Percentiles rank a stretch among this genome's conserved stretches.
Conservation (phyloP, 2,113 vertebrate species). For the Pomatorhinus ruficollis region DNA sequence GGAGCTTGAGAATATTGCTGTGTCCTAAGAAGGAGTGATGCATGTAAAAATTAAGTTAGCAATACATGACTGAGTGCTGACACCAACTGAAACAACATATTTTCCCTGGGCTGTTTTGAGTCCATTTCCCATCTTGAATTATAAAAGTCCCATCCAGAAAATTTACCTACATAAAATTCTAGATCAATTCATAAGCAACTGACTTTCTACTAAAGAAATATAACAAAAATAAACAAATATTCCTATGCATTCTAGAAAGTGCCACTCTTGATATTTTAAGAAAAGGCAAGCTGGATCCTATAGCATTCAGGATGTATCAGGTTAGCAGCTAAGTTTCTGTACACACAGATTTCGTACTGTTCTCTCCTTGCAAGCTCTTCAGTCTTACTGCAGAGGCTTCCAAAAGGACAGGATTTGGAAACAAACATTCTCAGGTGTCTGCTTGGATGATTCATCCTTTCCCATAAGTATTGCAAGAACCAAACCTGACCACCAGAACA, state of each 20-base stretch:
- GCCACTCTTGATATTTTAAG: not conserved
- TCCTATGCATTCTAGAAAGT: not conserved
- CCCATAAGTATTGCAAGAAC: fast-evolving
- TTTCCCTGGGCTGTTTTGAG: not conserved
- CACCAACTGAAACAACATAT: not conserved
- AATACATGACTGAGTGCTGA: not conserved
- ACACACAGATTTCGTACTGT: not conserved
- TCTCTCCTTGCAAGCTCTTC: not conserved
- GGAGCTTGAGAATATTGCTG: not conserved
- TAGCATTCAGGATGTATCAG: not conserved
- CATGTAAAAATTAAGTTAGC: not conserved
- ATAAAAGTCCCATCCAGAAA: not conserved
- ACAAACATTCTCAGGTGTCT: not conserved
- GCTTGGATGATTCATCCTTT: not conserved
- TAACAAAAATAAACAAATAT: fast-evolving
- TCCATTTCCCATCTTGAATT: not conserved
- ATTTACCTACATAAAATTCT: not conserved
- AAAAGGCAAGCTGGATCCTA: not conserved
- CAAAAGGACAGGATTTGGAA: not conserved
- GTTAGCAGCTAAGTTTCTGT: not conserved
- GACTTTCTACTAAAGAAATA: not conserved
- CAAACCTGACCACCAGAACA: not conserved
- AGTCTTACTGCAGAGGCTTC: not conserved
- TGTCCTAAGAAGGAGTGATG: not conserved
- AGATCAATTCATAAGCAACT: not conserved